phyloP scores from a whole-genome alignment of 2,113 vertebrate genomes.

The Charadrius vociferus region DNA sequence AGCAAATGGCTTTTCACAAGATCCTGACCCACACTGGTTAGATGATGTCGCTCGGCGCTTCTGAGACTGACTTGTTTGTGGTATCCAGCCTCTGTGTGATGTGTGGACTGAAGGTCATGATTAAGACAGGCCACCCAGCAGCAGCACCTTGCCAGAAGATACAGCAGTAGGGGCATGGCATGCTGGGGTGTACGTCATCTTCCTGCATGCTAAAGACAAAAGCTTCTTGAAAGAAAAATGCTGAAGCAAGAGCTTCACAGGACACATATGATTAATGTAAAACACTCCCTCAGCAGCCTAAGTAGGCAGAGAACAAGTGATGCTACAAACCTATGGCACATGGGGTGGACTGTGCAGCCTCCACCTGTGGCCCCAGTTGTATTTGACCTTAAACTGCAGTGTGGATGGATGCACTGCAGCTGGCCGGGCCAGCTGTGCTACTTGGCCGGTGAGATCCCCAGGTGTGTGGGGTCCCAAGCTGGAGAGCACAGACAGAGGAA shows the following conservation, averaged over 20 bases:
- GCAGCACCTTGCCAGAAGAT: neutral
- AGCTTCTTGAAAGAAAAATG: neutral
- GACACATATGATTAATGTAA: neutral
- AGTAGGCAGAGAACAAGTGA: neutral
- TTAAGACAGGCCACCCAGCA: neutral
- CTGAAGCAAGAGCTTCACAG: neutral
- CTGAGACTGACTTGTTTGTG: neutral
- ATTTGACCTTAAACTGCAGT: neutral
- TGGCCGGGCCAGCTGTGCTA: neutral
- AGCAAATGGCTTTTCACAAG: neutral
- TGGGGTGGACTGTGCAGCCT: neutral
- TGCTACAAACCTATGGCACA: neutral
- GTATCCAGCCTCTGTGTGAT: neutral
- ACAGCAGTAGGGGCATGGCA: fast-evolving
- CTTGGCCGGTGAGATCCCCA: neutral
- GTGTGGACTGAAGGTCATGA: neutral
- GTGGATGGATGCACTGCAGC: neutral
- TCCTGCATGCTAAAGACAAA: neutral
- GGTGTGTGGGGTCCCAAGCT: neutral
- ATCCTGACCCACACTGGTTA: neutral
- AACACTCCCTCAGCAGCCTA: neutral
- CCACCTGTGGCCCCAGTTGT: neutral
- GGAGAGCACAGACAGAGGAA: neutral
- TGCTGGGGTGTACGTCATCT: neutral
- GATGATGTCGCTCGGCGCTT: neutral